Evolutionary conservation across 2,113 vertebrate species (phyloP), one percentile per base, ranked within the genome.

Genomic region (Cyanoderma ruficeps): DNA sequence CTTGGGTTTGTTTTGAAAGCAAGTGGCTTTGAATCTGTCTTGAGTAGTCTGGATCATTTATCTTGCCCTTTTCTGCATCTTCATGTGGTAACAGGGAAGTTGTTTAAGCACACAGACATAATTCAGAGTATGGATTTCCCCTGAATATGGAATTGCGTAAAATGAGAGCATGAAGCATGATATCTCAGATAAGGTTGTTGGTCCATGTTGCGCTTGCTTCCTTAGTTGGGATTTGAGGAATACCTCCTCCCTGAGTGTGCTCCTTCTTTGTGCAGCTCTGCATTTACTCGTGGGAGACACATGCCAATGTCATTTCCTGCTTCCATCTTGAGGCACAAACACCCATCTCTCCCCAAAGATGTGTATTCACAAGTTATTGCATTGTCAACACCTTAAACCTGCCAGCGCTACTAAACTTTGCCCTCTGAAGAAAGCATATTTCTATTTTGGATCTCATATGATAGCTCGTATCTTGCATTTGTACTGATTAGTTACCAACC

Each of bases 1-100:
- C 12, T 95, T 87, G 76, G 56, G 52, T 84, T 92, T 75, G 16
- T 95, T 96, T 94, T 78, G 79, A 81, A 96, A 93, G 64, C 39
- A 84, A 82, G 57, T 82, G 65, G 52, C 53, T 92, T 93, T 90
- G 83, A 90, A 71, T 91, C 63, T 86, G 42, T 75, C 80, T 89
- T 78, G 28, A 64, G 56, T 69, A 89, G 60, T 56, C 83, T 81
- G 64, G 56, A 49, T 83, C 20, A 44, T 83, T 93, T 95, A 46
- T 93, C 96, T 89, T 87, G 19, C 64, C 44, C 47, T 93, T 90
- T 55, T 90, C 20, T 71, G 33, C 61, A 60, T 78, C 76, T 74
- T 63, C 39, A 11, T 63, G 31, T 25, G 64, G 60, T 52, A 92
- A 93, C 75, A 93, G 92, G 85, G 93, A 94, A 94, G 57, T 70